These are phyloP conservation scores for Lomographa bimaculata DNA, from an alignment of 2,888 invertebrate species.

Conservation along the genomic window DNA sequence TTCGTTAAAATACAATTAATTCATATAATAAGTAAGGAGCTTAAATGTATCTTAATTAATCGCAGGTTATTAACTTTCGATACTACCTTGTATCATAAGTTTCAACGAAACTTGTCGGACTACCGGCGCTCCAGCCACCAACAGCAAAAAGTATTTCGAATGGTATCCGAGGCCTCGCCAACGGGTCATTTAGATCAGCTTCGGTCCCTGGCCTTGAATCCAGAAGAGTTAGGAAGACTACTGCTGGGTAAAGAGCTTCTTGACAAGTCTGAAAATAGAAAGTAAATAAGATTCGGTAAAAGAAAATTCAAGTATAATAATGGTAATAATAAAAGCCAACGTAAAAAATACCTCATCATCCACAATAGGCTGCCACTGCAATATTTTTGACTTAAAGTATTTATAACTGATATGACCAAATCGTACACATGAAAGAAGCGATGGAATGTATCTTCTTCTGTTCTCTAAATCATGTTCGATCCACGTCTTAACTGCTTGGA, in stretches of 20 bases:
- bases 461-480: constrained; percentile 82
- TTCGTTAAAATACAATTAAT: too few relatives aligned
- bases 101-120: constrained; percentile 90
- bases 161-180: constrained; percentile 88
- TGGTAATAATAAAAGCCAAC: too few relatives aligned
- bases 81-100: constrained; percentile 91
- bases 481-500: constrained; percentile 89
- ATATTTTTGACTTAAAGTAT: constrained; percentile 82
- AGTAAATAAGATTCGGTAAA: too few relatives aligned
- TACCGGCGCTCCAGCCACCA: constrained; percentile 94
- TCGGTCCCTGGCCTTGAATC: constrained; percentile 75
- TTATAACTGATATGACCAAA: constrained; percentile 86
- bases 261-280: constrained; percentile 77
- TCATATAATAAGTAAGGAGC: too few relatives aligned
- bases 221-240: constrained; percentile 77
- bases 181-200: constrained; percentile 81
- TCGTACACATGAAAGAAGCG: constrained; percentile 85
- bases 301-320: too few relatives aligned
- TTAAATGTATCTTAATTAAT: too few relatives aligned
- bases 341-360: constrained; percentile 68
- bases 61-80: too few relatives aligned
- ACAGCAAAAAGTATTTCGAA: constrained; percentile 92
- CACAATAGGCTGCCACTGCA: constrained; percentile 79
- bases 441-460: constrained; percentile 81
- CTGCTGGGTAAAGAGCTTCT: constrained; percentile 79